Percentiles rank a stretch among this genome's conserved stretches.
Evolutionary conservation across 2,113 vertebrate genomes (phyloP).

Genomic region (Calidris pugnax): DNA sequence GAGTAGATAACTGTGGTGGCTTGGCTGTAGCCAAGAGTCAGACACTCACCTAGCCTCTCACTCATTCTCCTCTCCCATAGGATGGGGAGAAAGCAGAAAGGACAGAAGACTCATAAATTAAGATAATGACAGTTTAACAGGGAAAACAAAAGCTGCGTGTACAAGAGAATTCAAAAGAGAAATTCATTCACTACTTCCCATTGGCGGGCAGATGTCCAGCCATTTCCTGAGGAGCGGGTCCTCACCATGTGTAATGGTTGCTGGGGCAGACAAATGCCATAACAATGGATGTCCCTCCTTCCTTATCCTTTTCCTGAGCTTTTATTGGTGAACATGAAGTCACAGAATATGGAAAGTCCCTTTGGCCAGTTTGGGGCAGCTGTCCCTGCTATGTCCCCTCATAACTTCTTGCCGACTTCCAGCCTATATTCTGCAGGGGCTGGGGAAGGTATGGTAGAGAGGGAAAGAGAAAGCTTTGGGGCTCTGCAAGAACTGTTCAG

Average conservation of each 20-base stretch:
- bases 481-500: background rate
- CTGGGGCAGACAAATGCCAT: background rate
- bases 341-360: background rate
- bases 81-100: background rate
- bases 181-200: background rate
- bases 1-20: background rate
- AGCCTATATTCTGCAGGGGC: rapidly evolving
- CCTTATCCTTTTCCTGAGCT: background rate
- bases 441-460: background rate
- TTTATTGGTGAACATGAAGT: background rate
- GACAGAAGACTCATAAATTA: background rate
- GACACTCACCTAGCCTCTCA: background rate
- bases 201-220: background rate
- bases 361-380: background rate
- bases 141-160: background rate
- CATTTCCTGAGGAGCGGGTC: background rate
- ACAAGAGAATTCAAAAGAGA: background rate
- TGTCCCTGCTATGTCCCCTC: background rate
- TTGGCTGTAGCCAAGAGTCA: background rate
- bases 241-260: background rate
- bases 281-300: background rate
- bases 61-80: background rate
- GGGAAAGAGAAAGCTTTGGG: background rate
- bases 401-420: background rate
- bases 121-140: background rate